Percentiles rank a stretch among this genome's conserved stretches.
These are phyloP conservation scores for Acanthosepion esculentum DNA, from an alignment of 2,888 invertebrate genomes.

Conservation along the genomic window DNA sequence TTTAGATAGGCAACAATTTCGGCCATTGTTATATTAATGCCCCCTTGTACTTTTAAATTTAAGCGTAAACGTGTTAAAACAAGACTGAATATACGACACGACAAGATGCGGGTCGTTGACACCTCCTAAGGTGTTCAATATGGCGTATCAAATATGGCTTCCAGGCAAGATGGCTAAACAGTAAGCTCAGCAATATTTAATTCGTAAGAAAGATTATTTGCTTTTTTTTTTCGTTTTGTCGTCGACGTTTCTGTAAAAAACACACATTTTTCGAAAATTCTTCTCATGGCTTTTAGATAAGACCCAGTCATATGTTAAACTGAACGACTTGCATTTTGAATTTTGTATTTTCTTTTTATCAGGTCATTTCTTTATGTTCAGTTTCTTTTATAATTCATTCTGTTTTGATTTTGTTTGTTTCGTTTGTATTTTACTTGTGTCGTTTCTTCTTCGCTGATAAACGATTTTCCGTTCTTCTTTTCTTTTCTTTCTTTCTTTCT, in stretches of 20 bases:
- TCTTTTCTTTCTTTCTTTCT: not conserved
- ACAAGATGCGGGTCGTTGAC: not conserved
- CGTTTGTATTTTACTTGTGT: not conserved
- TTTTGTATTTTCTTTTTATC: not conserved
- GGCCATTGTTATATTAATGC: conserved; percentile 15
- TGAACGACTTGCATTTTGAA: too few species aligned
- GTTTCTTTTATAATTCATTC: not conserved
- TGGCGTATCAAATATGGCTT: conserved; percentile 7
- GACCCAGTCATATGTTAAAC: too few species aligned
- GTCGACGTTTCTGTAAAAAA: not conserved
- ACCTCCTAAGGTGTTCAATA: not conserved
- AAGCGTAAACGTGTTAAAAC: not conserved
- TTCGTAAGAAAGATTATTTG: not conserved
- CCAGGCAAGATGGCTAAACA: not conserved
- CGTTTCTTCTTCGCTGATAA: not conserved
- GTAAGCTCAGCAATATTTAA: not conserved
- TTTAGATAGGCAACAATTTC: not conserved
- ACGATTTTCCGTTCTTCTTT: not conserved
- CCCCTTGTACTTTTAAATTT: not conserved
- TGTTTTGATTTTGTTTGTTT: not conserved
- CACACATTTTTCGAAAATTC: not conserved
- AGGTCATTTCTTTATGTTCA: not conserved
- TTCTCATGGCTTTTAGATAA: too few species aligned
- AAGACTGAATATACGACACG: not conserved
- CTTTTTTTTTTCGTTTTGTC: not conserved